Conservation (phyloP, 2,113 vertebrate species). For the Neopipo cinnamomea region DNA sequence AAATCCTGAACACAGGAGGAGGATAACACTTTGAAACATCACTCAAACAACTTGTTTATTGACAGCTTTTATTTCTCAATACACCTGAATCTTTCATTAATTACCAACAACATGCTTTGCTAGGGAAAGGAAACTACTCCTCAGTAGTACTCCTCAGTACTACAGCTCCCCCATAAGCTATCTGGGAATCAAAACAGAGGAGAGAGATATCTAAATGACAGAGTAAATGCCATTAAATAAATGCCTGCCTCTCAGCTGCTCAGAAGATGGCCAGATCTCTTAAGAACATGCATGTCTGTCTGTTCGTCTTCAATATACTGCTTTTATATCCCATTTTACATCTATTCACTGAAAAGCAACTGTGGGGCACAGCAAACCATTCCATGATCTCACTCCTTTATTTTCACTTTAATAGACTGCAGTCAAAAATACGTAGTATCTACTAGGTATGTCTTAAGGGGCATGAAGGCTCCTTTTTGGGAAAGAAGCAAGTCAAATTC, state of each 20-base stretch:
- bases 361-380: neutral
- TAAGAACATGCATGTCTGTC: neutral
- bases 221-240: neutral
- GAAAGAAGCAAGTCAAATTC: neutral
- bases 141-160: too few relatives aligned
- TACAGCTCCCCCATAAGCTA: neutral
- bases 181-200: neutral
- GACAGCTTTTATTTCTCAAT: neutral
- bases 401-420: neutral
- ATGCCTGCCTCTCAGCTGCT: neutral
- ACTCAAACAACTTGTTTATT: neutral
- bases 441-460: neutral
- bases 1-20: slow-evolving; percentile 17
- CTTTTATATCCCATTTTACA: neutral
- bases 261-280: neutral
- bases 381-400: neutral
- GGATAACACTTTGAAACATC: neutral
- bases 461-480: neutral
- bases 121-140: neutral
- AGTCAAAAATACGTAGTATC: neutral
- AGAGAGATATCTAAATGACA: neutral
- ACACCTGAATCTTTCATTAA: neutral
- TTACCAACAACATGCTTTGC: neutral
- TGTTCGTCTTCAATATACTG: neutral
- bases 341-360: neutral